Conservation (phyloP, 2,888 invertebrate genomes). For the Philopedon plagiatum region DNA sequence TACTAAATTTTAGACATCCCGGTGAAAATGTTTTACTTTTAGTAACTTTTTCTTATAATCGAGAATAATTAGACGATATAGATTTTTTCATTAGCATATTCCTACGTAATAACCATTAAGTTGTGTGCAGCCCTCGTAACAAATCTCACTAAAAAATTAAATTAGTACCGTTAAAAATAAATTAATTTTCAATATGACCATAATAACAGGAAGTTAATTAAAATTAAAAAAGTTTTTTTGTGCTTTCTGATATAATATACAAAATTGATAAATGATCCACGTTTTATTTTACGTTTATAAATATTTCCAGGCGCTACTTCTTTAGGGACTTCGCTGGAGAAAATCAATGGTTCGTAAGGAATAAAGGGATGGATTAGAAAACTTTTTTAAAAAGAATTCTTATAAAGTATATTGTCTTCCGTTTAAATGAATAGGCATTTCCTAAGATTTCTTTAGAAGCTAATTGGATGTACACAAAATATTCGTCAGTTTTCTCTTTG, state of each 20-base stretch:
- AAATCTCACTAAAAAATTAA: too few relatives aligned
- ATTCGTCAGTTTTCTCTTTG: background rate
- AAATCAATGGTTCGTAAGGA: constrained; percentile 1
- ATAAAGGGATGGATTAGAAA: constrained; percentile 12
- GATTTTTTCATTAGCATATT: too few relatives aligned
- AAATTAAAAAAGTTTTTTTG: constrained; percentile 7
- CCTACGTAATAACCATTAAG: too few relatives aligned
- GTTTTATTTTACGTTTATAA: constrained; percentile 11
- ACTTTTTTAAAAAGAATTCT: background rate
- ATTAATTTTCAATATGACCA: background rate
- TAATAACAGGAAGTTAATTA: constrained; percentile 1
- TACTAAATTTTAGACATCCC: too few relatives aligned
- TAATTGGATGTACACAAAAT: background rate
- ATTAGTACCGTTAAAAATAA: background rate
- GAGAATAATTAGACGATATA: too few relatives aligned
- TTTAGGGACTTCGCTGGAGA: background rate
- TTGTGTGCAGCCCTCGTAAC: too few relatives aligned
- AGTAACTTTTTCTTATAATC: too few relatives aligned
- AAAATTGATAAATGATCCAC: constrained; percentile 11
- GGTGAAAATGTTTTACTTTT: too few relatives aligned
- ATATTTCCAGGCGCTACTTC: constrained; percentile 7
- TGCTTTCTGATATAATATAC: background rate
- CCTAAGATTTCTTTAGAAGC: background rate
- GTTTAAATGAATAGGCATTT: background rate
- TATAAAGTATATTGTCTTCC: background rate